A percentile compares a stretch with the other conserved stretches of the same genome.
These are phyloP conservation scores for Poecilus cupreus DNA, from an alignment of 2,888 invertebrate genomes.

Conservation along the genomic window DNA sequence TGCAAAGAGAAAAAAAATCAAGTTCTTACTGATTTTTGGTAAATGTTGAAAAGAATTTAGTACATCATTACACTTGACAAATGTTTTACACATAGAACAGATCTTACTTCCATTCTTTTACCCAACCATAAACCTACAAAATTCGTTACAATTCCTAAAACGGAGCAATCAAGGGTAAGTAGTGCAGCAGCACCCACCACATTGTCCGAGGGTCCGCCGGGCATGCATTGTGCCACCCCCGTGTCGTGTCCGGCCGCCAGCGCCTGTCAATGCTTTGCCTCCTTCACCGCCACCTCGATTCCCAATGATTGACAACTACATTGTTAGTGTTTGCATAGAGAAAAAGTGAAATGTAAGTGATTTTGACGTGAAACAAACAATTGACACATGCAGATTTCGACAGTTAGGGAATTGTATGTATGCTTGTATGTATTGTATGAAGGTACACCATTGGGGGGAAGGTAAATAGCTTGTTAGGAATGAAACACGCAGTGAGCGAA, in stretches of 20 bases:
- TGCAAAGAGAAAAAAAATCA: no score
- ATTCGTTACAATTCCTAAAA: no score
- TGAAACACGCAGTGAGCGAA: no score
- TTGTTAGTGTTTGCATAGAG: conserved; percentile 62
- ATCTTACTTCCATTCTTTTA: no score
- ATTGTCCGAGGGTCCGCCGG: conserved; percentile 60
- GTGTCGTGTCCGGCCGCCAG: conserved; percentile 45
- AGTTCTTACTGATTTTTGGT: no score
- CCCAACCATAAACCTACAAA: no score
- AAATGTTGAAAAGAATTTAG: no score
- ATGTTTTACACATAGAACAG: no score
- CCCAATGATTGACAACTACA: conserved; percentile 63
- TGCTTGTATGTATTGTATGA: neutral
- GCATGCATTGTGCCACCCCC: conserved; percentile 47
- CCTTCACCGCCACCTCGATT: conserved; percentile 57
- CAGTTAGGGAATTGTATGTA: neutral
- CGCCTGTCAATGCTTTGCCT: no score
- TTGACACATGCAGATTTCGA: conserved; percentile 59
- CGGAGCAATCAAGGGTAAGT: neutral
- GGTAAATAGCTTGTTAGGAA: no score
- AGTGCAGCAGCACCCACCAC: neutral
- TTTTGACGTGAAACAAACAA: conserved; percentile 63
- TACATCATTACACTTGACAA: no score
- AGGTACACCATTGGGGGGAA: neutral
- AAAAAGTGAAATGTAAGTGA: conserved; percentile 63